Percentiles rank a stretch among this genome's conserved stretches.
phyloP scores from a whole-genome alignment of 2,113 vertebrate species.

The Antennarius striatus region DNA sequence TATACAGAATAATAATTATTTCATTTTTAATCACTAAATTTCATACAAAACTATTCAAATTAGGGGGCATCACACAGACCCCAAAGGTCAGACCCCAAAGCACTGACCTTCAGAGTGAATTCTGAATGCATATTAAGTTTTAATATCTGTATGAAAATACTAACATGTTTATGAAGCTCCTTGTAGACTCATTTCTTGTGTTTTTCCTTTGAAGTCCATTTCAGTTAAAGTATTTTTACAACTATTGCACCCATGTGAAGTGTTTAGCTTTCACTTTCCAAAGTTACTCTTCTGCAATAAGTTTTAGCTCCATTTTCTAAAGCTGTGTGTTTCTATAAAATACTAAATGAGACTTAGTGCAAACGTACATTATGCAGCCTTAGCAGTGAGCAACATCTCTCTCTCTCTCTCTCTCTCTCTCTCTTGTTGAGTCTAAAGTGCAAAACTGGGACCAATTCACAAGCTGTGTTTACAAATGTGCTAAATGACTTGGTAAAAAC shows the following conservation, averaged over 20 bases:
- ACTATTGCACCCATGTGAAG: slow-evolving; percentile 20
- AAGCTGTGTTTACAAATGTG: no score
- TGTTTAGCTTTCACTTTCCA: slow-evolving; percentile 19
- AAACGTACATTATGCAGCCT: slow-evolving; percentile 28
- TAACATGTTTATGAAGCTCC: slow-evolving; percentile 9
- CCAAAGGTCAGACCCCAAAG: no score
- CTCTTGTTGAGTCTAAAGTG: slow-evolving; percentile 10
- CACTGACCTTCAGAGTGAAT: background rate
- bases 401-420: no score
- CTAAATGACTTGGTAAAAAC: no score
- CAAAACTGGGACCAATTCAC: background rate
- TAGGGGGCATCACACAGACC: no score
- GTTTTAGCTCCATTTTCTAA: slow-evolving; percentile 33
- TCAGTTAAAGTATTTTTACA: slow-evolving; percentile 8
- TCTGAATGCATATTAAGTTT: slow-evolving; percentile 10
- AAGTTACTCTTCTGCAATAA: slow-evolving; percentile 34
- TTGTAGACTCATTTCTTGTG: slow-evolving; percentile 12
- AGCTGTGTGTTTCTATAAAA: slow-evolving; percentile 45
- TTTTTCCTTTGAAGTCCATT: slow-evolving; percentile 14
- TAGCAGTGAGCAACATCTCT: slow-evolving; percentile 12
- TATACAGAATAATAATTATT: background rate
- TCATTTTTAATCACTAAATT: background rate
- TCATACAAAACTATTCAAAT: background rate
- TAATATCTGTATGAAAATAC: slow-evolving; percentile 6
- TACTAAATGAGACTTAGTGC: slow-evolving; percentile 42